A percentile compares a stretch with the other conserved stretches of the same genome.
Evolutionary conservation across 1,140 invertebrate species (phyloP).

Genomic region (Ladona fulva): DNA sequence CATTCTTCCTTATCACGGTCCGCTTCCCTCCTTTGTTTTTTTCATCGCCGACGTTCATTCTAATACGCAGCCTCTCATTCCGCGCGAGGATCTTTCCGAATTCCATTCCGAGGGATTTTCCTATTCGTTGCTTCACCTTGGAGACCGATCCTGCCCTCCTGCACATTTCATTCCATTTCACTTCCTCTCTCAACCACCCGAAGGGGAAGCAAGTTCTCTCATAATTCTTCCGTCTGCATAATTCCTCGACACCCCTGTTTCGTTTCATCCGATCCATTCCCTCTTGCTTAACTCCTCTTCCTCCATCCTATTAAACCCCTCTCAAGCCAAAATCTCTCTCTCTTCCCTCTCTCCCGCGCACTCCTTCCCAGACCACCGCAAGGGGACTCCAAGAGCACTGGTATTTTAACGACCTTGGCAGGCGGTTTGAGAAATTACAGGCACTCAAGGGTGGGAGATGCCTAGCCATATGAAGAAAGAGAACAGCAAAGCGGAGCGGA

Average conservation of each 20-base stretch:
- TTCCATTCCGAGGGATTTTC: background rate
- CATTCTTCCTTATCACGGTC: background rate
- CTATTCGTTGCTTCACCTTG: background rate
- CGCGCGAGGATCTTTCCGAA: background rate
- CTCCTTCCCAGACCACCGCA: background rate
- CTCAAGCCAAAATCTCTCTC: background rate
- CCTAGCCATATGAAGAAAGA: no score
- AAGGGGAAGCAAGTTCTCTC: background rate
- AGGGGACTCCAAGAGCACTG: background rate
- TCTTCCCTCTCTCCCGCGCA: background rate
- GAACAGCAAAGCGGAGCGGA: no score
- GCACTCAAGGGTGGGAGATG: background rate
- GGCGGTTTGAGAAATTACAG: background rate
- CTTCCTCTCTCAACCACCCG: background rate
- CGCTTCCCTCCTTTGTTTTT: background rate
- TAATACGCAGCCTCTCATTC: background rate
- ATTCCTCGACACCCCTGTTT: background rate
- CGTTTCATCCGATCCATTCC: background rate
- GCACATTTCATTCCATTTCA: background rate
- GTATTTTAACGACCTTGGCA: background rate
- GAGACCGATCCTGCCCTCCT: background rate
- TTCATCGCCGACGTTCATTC: background rate
- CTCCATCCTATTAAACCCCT: background rate
- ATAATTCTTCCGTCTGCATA: conserved; percentile 1
- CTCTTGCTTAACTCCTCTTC: background rate